Evolutionary conservation across 2,113 vertebrate species (phyloP).

Genomic region (Nibea coibor): DNA sequence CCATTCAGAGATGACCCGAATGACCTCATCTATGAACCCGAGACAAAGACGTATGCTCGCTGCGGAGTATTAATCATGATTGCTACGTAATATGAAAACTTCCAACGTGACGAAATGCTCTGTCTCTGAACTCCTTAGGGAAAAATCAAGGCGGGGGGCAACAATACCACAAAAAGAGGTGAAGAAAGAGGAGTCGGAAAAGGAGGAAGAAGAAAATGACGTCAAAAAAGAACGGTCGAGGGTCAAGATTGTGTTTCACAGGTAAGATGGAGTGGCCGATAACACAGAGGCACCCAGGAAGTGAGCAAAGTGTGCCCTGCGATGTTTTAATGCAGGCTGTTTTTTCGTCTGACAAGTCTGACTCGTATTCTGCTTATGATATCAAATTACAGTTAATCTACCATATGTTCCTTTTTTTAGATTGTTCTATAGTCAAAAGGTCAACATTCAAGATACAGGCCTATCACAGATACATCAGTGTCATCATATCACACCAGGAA

Average conservation of each 20-base stretch:
- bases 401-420: too few species aligned
- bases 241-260: background rate
- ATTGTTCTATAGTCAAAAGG: background rate
- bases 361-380: background rate
- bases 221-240: constrained; percentile 16
- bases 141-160: constrained; percentile 84
- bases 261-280: background rate
- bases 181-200: constrained; percentile 84
- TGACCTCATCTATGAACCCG: constrained; percentile 87
- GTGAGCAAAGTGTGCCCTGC: constrained; percentile 26
- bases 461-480: too few species aligned
- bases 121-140: constrained; percentile 66
- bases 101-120: background rate
- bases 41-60: constrained; percentile 83
- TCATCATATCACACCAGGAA: too few species aligned
- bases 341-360: too few species aligned
- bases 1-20: constrained; percentile 89
- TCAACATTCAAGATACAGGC: background rate
- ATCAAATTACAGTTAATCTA: background rate
- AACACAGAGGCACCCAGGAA: constrained; percentile 29
- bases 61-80: background rate
- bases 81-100: background rate
- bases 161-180: constrained; percentile 75
- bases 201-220: constrained; percentile 80
- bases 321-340: background rate